Evolutionary conservation across 2,888 invertebrate species (phyloP).

Genomic region (Machimus atricapillus): DNA sequence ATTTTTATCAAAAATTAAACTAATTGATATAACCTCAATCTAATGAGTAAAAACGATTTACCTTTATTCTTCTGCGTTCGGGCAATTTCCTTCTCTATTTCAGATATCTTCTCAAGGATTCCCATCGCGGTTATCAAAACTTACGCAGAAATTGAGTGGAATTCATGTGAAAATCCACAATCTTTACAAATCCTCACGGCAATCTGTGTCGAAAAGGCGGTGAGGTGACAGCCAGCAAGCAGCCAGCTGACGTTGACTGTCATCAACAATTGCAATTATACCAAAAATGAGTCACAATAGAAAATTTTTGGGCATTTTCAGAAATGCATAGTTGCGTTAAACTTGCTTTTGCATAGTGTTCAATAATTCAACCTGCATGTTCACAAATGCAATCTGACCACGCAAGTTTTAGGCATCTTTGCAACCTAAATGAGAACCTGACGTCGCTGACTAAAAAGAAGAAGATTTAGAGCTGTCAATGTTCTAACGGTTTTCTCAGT

Average conservation of each 20-base stretch:
- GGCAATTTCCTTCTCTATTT: constrained; percentile 98
- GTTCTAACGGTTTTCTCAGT: too few species aligned
- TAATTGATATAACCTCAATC: background rate
- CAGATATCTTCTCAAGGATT: constrained; percentile 97
- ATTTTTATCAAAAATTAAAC: background rate
- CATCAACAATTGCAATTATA: background rate
- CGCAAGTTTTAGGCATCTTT: too few species aligned
- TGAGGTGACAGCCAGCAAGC: constrained; percentile 3
- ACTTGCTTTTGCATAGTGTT: too few species aligned
- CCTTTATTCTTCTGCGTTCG: constrained; percentile 99
- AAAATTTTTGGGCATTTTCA: background rate
- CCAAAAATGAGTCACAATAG: background rate
- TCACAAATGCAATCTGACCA: too few species aligned
- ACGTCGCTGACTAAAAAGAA: too few species aligned
- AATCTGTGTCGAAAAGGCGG: background rate
- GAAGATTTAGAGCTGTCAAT: too few species aligned
- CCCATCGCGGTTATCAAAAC: constrained; percentile 73
- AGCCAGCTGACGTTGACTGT: constrained; percentile 3
- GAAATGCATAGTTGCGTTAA: too few species aligned
- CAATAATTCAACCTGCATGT: too few species aligned
- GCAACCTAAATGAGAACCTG: too few species aligned
- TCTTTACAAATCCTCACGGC: background rate
- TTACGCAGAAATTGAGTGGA: background rate
- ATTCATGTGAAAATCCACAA: background rate
- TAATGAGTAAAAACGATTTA: constrained; percentile 57